Evolutionary conservation across 2,888 invertebrate species (phyloP).

Genomic region (Shargacucullia verbasci): DNA sequence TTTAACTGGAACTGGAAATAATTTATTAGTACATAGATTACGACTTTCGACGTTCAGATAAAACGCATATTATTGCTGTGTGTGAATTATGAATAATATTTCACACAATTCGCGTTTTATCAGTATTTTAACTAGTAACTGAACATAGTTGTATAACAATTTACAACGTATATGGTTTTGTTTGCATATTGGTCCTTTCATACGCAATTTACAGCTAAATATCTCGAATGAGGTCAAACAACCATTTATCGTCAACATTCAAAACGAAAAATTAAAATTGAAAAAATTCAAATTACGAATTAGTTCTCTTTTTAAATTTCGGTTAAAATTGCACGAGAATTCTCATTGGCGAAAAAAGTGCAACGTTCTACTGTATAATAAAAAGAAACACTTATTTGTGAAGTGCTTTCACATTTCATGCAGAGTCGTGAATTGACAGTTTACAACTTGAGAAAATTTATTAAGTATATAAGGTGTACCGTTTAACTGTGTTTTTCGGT

Average conservation of each 20-base stretch:
- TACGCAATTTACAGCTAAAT: too few relatives aligned
- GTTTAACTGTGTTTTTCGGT: constrained; percentile 1
- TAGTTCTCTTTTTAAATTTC: constrained; percentile 5
- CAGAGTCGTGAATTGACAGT: constrained; percentile 10
- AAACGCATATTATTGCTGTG: too few relatives aligned
- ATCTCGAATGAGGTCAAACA: constrained; percentile 7
- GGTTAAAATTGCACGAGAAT: constrained; percentile 19
- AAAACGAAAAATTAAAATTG: constrained; percentile 22
- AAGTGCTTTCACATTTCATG: constrained; percentile 39
- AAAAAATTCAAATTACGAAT: constrained; percentile 12
- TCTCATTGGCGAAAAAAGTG: constrained; percentile 21
- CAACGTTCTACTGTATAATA: constrained; percentile 1
- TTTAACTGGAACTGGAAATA: too few relatives aligned
- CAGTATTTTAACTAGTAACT: too few relatives aligned
- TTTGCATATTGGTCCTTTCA: too few relatives aligned
- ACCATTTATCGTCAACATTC: constrained; percentile 6
- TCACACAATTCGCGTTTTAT: too few relatives aligned
- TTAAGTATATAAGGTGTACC: background rate
- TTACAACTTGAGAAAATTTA: constrained; percentile 1
- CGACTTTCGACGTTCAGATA: too few relatives aligned
- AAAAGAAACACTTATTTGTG: constrained; percentile 8
- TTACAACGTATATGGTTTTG: too few relatives aligned
- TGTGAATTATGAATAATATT: too few relatives aligned
- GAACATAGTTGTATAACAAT: too few relatives aligned
- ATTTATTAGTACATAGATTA: too few relatives aligned